Evolutionary conservation across 2,797 vertebrate species (phyloP), one percentile per base, ranked within the genome.

Genomic region (Spea hammondii): DNA sequence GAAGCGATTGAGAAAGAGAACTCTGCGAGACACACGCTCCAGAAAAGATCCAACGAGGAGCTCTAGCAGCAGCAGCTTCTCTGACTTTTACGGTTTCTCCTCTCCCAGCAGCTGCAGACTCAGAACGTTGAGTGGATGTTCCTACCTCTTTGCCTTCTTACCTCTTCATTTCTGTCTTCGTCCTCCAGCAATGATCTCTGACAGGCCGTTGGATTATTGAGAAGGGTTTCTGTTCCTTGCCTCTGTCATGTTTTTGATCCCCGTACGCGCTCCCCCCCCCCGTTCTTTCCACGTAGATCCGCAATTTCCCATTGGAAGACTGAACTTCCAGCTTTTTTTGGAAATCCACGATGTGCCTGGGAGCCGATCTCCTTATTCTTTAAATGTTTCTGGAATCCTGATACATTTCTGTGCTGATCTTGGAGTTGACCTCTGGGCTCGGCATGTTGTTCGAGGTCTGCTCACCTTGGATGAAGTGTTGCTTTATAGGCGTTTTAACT

Each of bases 41-140:
- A 68, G 12, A 73, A 55, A n/a, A 74, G 71, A 14, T 13, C 47
- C 10, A 74, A 44, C 12, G 71, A 79, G 9, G 78, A 79, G 13
- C 78, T 79, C 54, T 79, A 73, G 59, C 54, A 48, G 8, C 17
- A 12, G 9, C 9, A 8, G n/a, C 72, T 8, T 60, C 57, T 12
- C 17, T 64, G 6, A 3, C 5, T 17, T 7, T 64, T 17, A 17
- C 60, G n/a, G n/a, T 64, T 5, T 17, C 60, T 7, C 10, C n/a
- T 59, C 55, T 59, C 59, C 59, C 59, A 17, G 59, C n/a, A 17
- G 8, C 4, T 44, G 53, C 11, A 64, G 6, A 4, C 5, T 32
- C 17, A 47, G 71, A 49, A 51, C 17, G 7, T 54, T 67, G 2
- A 6, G 51, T 46, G 51, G 44, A 4, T 47, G 46, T 14, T 67